Evolutionary conservation across 2,797 vertebrate genomes (phyloP), one percentile per base, ranked within the genome.

Genomic region (Diplodus puntazzo): DNA sequence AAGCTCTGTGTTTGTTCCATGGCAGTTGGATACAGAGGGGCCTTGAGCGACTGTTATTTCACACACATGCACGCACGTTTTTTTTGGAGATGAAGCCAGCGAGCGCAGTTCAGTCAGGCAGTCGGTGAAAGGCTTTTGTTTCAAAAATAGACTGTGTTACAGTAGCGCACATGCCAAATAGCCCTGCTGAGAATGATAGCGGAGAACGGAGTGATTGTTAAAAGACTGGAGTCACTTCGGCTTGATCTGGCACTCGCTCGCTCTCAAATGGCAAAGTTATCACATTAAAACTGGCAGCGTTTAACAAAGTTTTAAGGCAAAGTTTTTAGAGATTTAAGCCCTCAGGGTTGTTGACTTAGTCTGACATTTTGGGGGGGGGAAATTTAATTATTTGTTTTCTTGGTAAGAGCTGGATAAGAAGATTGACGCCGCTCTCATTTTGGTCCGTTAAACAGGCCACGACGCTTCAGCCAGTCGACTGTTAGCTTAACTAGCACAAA

Each of bases 71-170:
- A 50, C 72, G 48, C 54, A 60, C 39, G 54, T 64, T 34, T 34
- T 80, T 79, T 73, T 73, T 69, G 67, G 64, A 87, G 88, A 92
- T 83, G 77, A 92, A 91, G 76, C 73, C 85, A 88, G 67, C 18
- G 12, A 27, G 27, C 27, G 27, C 70, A 52, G 49, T 82, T 90
- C 82, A 88, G 86, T 87, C 80, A 88, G 77, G 79, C 87, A 65
- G 73, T 87, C 80, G 72, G 80, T 84, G 79, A 85, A 85, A 77
- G 72, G 81, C 88, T 88, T 93, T 92, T 90, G 90, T 93, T 87
- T 92, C 82, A 88, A 80, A 91, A 91, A 92, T 89, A 92, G 87
- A 86, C 74, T 21, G 60, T 67, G 75, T 84, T 83, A 75, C 82
- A 78, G 75, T 61, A 53, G 46, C 18, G 46, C 60, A 72, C 58